Percentiles rank a stretch among this genome's conserved stretches.
Evolutionary conservation across 2,888 invertebrate species (phyloP).

Genomic region (Pollenia angustigena): DNA sequence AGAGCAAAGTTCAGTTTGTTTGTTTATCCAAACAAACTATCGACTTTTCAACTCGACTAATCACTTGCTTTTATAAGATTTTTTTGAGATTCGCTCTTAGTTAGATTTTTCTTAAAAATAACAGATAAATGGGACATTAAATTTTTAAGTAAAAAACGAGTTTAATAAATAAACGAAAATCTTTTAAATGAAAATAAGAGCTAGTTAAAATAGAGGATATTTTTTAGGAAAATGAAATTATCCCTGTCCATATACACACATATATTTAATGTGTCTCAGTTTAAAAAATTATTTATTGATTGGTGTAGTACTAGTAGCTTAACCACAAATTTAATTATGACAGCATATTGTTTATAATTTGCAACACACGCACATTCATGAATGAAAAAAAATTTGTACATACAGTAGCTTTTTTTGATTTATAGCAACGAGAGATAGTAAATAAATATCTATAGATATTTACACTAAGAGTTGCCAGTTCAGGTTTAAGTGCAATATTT

Average conservation of each 20-base stretch:
- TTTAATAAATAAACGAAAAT: neutral
- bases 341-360: slow-evolving; percentile 63
- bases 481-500: no score
- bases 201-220: neutral
- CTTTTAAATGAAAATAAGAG: neutral
- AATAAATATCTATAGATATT: neutral
- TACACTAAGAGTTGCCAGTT: neutral
- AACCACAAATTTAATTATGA: slow-evolving; percentile 72
- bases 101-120: neutral
- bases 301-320: slow-evolving; percentile 42
- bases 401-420: neutral
- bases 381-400: neutral
- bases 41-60: slow-evolving; percentile 63
- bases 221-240: slow-evolving; percentile 25
- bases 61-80: slow-evolving; percentile 28
- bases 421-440: neutral
- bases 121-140: slow-evolving; percentile 26
- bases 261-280: slow-evolving; percentile 22
- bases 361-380: neutral
- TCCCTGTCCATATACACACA: neutral
- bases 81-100: neutral
- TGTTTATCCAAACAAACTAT: slow-evolving; percentile 65
- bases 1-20: slow-evolving; percentile 57
- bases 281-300: slow-evolving; percentile 61
- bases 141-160: neutral